phyloP scores from a whole-genome alignment of 2,888 invertebrate species.

The Atherix ibis region DNA sequence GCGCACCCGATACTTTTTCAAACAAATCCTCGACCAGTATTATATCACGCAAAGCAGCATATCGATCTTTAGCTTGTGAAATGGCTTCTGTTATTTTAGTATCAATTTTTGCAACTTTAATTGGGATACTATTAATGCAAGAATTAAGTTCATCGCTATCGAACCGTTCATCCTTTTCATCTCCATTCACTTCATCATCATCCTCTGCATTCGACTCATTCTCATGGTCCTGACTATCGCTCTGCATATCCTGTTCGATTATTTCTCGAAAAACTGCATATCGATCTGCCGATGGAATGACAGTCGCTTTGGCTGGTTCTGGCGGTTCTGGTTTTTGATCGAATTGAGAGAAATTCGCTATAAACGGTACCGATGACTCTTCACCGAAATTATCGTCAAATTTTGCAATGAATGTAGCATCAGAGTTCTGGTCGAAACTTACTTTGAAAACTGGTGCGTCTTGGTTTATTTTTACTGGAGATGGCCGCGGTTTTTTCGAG shows the following conservation, averaged over 20 bases:
- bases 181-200: conserved; percentile 24
- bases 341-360: conserved; percentile 51
- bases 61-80: conserved; percentile 48
- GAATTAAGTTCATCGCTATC: no score
- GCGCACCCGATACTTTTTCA: conserved; percentile 30
- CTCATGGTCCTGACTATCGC: conserved; percentile 14
- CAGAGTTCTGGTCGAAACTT: conserved; percentile 25
- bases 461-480: conserved; percentile 18
- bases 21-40: conserved; percentile 44
- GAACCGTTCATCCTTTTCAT: no score
- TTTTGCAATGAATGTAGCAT: conserved; percentile 37
- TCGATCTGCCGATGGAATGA: conserved; percentile 51
- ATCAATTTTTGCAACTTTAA: conserved; percentile 29
- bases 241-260: conserved; percentile 56
- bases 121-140: conserved; percentile 12
- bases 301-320: conserved; percentile 9
- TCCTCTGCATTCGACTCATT: conserved; percentile 23
- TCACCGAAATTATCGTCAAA: conserved; percentile 50
- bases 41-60: conserved; percentile 66
- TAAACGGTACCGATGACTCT: conserved; percentile 35
- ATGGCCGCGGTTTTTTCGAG: conserved; percentile 21
- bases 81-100: conserved; percentile 34
- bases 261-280: conserved; percentile 81
- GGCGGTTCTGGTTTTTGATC: conserved; percentile 20
- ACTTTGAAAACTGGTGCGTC: conserved; percentile 26